Conservation (phyloP, 2,113 vertebrate genomes). For the Camelus bactrianus region DNA sequence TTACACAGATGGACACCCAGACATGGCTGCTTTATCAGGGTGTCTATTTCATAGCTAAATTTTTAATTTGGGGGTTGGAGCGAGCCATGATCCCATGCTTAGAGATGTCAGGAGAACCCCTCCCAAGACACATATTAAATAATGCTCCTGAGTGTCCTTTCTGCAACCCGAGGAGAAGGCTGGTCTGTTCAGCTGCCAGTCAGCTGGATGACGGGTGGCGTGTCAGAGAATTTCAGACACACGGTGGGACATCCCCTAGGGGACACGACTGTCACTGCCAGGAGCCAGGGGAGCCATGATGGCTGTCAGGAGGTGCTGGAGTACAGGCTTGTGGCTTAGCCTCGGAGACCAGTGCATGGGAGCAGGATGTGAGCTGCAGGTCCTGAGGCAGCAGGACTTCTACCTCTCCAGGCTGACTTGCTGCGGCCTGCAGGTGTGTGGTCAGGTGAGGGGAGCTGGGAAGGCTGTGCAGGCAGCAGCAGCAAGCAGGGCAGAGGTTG, state of each 20-base stretch:
- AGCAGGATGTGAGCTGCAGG: background rate
- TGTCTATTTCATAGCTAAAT: constrained; percentile 62
- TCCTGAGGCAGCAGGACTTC: background rate
- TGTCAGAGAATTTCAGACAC: constrained; percentile 83
- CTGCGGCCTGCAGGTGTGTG: background rate
- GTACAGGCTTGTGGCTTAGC: background rate
- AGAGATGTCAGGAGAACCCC: constrained; percentile 15
- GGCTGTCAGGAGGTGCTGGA: constrained; percentile 47
- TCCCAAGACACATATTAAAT: background rate
- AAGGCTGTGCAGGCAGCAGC: background rate
- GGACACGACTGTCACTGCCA: background rate
- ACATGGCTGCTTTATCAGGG: constrained; percentile 60
- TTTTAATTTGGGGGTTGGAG: constrained; percentile 62
- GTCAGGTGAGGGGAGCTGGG: background rate
- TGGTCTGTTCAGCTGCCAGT: constrained; percentile 71
- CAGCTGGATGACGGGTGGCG: constrained; percentile 73
- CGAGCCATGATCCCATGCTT: constrained; percentile 46
- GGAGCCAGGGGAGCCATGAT: background rate
- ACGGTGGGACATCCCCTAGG: constrained; percentile 38
- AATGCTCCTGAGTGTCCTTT: constrained; percentile 54
- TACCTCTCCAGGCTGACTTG: background rate
- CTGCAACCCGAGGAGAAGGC: constrained; percentile 27
- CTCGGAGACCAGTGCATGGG: background rate
- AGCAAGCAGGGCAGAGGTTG: background rate
- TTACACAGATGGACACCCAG: constrained; percentile 58